These are phyloP conservation scores for Emmelina monodactyla DNA, from an alignment of 2,888 invertebrate species.

Conservation along the genomic window DNA sequence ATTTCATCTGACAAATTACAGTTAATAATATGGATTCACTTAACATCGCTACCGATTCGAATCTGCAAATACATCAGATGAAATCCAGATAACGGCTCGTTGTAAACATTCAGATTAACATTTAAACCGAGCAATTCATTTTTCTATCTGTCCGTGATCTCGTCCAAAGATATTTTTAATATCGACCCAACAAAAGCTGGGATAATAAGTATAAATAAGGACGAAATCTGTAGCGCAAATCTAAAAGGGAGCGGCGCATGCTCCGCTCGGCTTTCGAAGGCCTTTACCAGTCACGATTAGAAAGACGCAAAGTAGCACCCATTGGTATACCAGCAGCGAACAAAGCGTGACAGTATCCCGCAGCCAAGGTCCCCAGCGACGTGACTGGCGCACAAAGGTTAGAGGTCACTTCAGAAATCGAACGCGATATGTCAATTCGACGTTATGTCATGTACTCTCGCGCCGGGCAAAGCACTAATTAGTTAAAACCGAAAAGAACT, in stretches of 20 bases:
- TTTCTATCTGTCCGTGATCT: too few species aligned
- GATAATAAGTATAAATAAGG: conserved; percentile 5
- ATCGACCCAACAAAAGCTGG: background rate
- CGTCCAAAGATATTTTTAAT: conserved; percentile 2
- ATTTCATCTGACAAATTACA: too few species aligned
- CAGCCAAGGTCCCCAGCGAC: conserved; percentile 54
- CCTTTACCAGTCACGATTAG: conserved; percentile 50
- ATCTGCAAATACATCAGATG: too few species aligned
- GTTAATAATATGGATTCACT: too few species aligned
- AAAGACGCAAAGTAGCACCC: conserved; percentile 29
- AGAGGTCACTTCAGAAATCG: conserved; percentile 37
- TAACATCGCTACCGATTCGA: too few species aligned
- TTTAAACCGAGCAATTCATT: too few species aligned
- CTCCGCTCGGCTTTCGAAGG: too few species aligned
- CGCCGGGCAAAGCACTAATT: too few species aligned
- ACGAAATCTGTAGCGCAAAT: conserved; percentile 38
- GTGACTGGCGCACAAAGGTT: conserved; percentile 38
- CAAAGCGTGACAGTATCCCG: conserved; percentile 21
- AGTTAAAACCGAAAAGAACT: too few species aligned
- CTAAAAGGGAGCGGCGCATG: conserved; percentile 48
- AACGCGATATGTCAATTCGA: conserved; percentile 26
- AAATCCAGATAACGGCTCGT: too few species aligned
- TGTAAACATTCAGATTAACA: too few species aligned
- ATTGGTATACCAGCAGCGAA: conserved; percentile 1
- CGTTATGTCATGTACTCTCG: conserved; percentile 37